A percentile compares a stretch with the other conserved stretches of the same genome.
Evolutionary conservation across 2,888 invertebrate genomes (phyloP).

Genomic region (Leucoptera coffeella): DNA sequence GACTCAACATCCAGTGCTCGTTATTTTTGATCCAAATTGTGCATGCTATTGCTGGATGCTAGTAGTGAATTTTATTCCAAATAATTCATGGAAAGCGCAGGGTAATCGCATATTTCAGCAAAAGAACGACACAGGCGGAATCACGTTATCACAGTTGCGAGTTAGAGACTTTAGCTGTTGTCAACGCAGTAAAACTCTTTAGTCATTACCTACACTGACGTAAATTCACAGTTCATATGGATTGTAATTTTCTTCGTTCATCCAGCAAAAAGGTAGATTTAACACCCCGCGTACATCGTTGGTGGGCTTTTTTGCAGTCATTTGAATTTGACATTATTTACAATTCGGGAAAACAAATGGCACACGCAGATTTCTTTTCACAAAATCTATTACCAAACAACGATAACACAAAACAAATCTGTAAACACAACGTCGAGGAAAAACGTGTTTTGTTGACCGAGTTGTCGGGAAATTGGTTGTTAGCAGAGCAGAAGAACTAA

Average conservation of each 20-base stretch:
- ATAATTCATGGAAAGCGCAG: slow-evolving; percentile 4
- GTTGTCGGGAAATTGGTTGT: slow-evolving; percentile 1
- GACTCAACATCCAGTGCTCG: slow-evolving; percentile 6
- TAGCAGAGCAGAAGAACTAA: slow-evolving; percentile 3
- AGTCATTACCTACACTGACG: not conserved
- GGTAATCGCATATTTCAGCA: slow-evolving; percentile 10
- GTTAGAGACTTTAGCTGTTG: slow-evolving; percentile 1
- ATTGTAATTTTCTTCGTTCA: not conserved
- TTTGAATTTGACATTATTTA: not conserved
- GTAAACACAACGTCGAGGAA: not conserved
- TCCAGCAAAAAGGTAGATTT: not conserved
- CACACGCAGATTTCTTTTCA: not conserved
- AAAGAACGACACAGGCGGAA: slow-evolving; percentile 6
- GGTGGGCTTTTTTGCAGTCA: not conserved
- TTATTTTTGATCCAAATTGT: slow-evolving; percentile 7
- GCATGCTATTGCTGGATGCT: slow-evolving; percentile 9
- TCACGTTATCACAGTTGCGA: slow-evolving; percentile 1
- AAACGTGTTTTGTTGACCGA: slow-evolving; percentile 2
- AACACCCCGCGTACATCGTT: no score
- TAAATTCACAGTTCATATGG: not conserved
- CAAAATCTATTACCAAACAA: not conserved
- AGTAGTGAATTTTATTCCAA: slow-evolving; percentile 9
- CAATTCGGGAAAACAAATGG: not conserved
- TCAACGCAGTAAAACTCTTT: not conserved
- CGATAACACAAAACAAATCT: no score